phyloP scores from a whole-genome alignment of 2,113 vertebrate species.

The Perca flavescens region DNA sequence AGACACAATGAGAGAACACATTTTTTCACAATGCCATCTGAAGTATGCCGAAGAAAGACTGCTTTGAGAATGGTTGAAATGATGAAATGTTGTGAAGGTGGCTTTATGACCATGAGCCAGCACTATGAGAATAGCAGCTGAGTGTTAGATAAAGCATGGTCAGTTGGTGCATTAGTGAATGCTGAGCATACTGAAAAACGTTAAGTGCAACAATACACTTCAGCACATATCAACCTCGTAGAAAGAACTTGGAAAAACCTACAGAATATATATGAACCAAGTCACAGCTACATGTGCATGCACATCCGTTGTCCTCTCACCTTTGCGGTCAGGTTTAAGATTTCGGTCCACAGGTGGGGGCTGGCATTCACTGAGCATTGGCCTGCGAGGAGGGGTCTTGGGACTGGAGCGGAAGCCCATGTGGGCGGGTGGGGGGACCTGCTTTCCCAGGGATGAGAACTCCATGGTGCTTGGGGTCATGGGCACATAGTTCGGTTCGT shows the following conservation, averaged over 20 bases:
- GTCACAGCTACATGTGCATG: slow-evolving; percentile 44
- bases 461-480: slow-evolving; percentile 98
- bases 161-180: slow-evolving; percentile 51
- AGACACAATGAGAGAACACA: slow-evolving; percentile 25
- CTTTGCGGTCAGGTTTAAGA: slow-evolving; percentile 99
- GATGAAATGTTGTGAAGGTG: slow-evolving; percentile 14
- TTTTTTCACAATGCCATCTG: slow-evolving; percentile 12
- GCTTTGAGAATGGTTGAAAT: slow-evolving; percentile 9
- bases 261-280: neutral
- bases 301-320: slow-evolving; percentile 80
- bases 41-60: slow-evolving; percentile 12
- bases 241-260: slow-evolving; percentile 7
- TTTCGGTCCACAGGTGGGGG: slow-evolving; percentile 97
- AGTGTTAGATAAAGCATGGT: slow-evolving; percentile 35
- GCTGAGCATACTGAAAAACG: slow-evolving; percentile 39
- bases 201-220: slow-evolving; percentile 33
- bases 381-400: slow-evolving; percentile 94
- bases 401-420: slow-evolving; percentile 98
- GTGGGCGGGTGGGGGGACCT: slow-evolving; percentile 98
- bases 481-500: slow-evolving; percentile 97
- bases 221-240: slow-evolving; percentile 34
- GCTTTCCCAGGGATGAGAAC: slow-evolving; percentile 96
- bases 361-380: slow-evolving; percentile 92
- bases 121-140: slow-evolving; percentile 54
- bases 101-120: slow-evolving; percentile 72